A percentile compares a stretch with the other conserved stretches of the same genome.
These are phyloP conservation scores for Cepphus grylle DNA, from an alignment of 2,113 vertebrate species.

Conservation along the genomic window DNA sequence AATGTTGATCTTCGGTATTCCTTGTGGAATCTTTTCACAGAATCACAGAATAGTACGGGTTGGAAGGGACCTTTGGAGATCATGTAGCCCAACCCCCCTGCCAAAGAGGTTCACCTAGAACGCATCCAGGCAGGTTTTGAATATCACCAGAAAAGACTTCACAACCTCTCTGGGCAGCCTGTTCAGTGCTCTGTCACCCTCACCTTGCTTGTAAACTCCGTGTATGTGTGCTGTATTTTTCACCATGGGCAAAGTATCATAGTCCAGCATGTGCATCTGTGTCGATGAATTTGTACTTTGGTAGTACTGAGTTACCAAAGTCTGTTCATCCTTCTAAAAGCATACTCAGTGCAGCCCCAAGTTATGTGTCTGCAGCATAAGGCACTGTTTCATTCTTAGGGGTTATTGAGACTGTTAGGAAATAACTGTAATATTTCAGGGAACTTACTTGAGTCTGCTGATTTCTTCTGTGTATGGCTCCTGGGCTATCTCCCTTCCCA, in stretches of 20 bases:
- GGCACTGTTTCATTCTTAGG: not conserved
- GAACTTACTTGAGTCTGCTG: not conserved
- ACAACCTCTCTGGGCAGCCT: not conserved
- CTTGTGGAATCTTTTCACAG: not conserved
- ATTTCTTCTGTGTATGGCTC: not conserved
- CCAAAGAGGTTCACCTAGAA: not conserved
- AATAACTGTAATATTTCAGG: not conserved
- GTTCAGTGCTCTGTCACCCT: not conserved
- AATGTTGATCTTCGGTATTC: not conserved
- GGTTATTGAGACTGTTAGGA: not conserved
- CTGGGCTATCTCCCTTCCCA: not conserved
- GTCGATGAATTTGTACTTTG: not conserved
- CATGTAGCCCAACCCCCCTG: not conserved
- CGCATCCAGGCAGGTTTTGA: not conserved
- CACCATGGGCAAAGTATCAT: rapidly evolving
- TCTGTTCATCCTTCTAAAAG: not conserved
- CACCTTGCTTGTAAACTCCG: not conserved
- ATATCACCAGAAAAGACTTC: not conserved
- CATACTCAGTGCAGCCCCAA: not conserved
- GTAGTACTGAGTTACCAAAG: not conserved
- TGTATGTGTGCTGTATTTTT: not conserved
- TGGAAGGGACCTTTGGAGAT: not conserved
- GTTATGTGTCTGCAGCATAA: not conserved
- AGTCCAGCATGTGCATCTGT: not conserved
- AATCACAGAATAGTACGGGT: not conserved